These are phyloP conservation scores for Turnix velox DNA, from an alignment of 2,113 vertebrate genomes.

Conservation along the genomic window DNA sequence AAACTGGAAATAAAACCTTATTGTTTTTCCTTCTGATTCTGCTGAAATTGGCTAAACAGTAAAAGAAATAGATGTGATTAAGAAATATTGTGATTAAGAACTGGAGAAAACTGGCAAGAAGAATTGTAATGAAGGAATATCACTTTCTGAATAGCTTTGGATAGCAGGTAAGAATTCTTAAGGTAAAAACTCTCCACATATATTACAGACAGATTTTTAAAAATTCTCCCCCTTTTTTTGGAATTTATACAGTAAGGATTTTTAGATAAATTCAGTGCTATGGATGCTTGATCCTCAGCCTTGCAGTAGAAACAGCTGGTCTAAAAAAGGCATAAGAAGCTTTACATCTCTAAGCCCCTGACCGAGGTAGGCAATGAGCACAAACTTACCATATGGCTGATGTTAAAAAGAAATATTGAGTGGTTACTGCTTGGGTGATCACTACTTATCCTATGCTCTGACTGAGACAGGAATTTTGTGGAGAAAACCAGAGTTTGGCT, in stretches of 20 bases:
- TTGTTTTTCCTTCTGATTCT: not conserved
- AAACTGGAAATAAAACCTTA: not conserved
- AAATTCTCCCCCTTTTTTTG: not conserved
- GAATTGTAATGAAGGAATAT: not conserved
- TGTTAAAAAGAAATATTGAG: conserved; percentile 40
- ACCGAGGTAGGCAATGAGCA: conserved; percentile 26
- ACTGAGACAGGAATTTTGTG: not conserved
- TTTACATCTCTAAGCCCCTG: conserved; percentile 40
- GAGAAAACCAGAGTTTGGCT: not conserved
- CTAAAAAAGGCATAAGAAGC: conserved; percentile 43
- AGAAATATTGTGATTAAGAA: not conserved
- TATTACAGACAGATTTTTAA: not conserved
- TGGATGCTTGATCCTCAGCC: not conserved
- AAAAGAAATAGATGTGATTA: not conserved
- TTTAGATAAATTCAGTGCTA: not conserved
- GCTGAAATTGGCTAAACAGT: not conserved
- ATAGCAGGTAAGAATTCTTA: not conserved
- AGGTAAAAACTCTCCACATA: not conserved
- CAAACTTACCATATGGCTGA: conserved; percentile 47
- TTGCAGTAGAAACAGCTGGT: conserved; percentile 30
- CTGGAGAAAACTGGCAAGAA: not conserved
- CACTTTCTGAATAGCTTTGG: not conserved
- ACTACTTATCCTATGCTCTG: not conserved
- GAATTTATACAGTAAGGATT: not conserved
- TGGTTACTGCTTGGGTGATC: not conserved